Percentiles rank a stretch among this genome's conserved stretches.
These are phyloP conservation scores for Macquaria ambigua DNA, from an alignment of 2,113 vertebrate species.

Conservation along the genomic window DNA sequence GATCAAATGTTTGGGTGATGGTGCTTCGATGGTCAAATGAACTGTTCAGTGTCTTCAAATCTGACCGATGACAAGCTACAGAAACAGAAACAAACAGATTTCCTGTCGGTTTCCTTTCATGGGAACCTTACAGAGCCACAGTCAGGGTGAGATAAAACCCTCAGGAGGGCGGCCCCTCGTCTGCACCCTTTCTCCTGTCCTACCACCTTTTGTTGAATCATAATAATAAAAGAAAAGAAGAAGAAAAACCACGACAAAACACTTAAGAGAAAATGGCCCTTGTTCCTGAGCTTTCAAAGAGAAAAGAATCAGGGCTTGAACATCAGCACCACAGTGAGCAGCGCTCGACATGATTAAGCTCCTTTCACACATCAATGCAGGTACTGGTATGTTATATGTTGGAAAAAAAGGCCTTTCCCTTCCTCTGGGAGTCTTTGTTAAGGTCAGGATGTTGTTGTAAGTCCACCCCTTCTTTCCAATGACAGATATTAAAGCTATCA, in stretches of 20 bases:
- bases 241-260: constrained; percentile 32
- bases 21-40: background rate
- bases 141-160: constrained; percentile 6
- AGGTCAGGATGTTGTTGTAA: constrained; percentile 69
- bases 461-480: constrained; percentile 8
- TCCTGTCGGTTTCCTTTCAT: background rate
- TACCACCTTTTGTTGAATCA: constrained; percentile 24
- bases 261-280: constrained; percentile 25
- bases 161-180: background rate
- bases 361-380: constrained; percentile 71
- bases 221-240: constrained; percentile 11
- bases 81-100: background rate
- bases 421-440: constrained; percentile 42
- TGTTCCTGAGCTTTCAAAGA: constrained; percentile 52
- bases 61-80: background rate
- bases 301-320: constrained; percentile 21
- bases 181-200: constrained; percentile 1
- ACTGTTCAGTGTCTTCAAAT: background rate
- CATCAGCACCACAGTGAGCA: constrained; percentile 33
- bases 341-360: constrained; percentile 39
- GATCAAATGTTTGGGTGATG: too few species aligned
- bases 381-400: constrained; percentile 52
- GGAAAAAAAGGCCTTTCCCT: constrained; percentile 8
- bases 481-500: constrained; percentile 67
- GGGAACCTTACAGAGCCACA: background rate